Evolutionary conservation across 2,797 vertebrate genomes (phyloP).

Genomic region (Pogoniulus pusillus): DNA sequence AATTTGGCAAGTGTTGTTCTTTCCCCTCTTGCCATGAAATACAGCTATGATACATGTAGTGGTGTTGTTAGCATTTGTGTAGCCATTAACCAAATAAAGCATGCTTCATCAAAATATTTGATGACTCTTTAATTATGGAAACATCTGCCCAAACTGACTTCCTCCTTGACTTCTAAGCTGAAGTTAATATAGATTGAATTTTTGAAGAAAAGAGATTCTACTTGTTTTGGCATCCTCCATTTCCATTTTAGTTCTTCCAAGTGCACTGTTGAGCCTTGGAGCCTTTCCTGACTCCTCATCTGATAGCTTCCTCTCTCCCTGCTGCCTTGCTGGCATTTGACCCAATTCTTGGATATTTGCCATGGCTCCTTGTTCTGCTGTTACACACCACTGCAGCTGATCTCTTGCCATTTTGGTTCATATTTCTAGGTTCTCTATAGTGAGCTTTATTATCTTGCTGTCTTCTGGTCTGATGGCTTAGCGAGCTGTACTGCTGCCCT

Average conservation of each 20-base stretch:
- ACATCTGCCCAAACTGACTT: background rate
- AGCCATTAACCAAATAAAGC: background rate
- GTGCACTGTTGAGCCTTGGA: background rate
- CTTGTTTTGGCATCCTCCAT: slow-evolving; percentile 6
- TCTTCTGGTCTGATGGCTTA: background rate
- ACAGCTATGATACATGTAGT: background rate
- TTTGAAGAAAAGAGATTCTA: slow-evolving; percentile 4
- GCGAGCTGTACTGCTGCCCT: background rate
- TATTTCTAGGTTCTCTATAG: background rate
- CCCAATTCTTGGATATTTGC: slow-evolving; percentile 31
- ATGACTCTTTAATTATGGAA: slow-evolving; percentile 19
- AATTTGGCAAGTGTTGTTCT: background rate
- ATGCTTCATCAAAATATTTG: background rate
- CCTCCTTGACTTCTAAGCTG: background rate
- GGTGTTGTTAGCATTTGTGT: background rate
- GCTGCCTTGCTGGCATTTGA: slow-evolving; percentile 21
- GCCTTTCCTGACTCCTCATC: slow-evolving; percentile 36
- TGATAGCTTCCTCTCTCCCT: slow-evolving; percentile 27
- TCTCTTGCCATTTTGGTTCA: background rate
- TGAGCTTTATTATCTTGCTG: background rate
- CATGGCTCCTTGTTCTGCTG: slow-evolving; percentile 2
- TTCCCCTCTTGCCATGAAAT: background rate
- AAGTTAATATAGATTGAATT: background rate
- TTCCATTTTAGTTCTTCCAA: slow-evolving; percentile 41
- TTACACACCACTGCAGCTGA: accelerated